These are phyloP conservation scores for Phoenoteleia sp. DNA, from an alignment of 2,888 invertebrate species.

Conservation along the genomic window DNA sequence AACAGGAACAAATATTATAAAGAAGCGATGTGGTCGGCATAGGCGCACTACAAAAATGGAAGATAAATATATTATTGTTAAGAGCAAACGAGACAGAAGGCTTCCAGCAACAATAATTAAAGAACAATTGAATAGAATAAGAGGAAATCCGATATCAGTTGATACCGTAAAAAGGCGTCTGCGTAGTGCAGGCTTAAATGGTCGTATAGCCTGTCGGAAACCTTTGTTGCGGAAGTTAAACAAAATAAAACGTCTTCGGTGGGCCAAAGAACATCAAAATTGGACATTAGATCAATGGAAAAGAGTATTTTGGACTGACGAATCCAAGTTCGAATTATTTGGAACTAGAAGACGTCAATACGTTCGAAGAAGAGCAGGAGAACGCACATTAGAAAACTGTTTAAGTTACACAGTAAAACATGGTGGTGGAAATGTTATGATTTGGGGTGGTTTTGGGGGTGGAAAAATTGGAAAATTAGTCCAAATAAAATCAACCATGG, in stretches of 20 bases:
- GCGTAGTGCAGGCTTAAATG: slow-evolving; percentile 4
- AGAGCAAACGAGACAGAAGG: slow-evolving; percentile 8
- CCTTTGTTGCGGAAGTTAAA: slow-evolving; percentile 36
- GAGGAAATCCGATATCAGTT: slow-evolving; percentile 30
- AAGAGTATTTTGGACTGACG: slow-evolving; percentile 61
- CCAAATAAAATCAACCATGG: slow-evolving; percentile 69
- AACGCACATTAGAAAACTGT: slow-evolving; percentile 34
- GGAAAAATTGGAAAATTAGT: slow-evolving; percentile 25
- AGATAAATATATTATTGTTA: neutral
- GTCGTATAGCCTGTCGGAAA: slow-evolving; percentile 31
- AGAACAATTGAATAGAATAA: slow-evolving; percentile 39
- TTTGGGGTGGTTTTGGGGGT: slow-evolving; percentile 38
- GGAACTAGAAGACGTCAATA: slow-evolving; percentile 42
- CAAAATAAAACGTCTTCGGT: slow-evolving; percentile 47
- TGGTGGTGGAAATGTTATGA: slow-evolving; percentile 65
- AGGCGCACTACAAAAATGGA: slow-evolving; percentile 7
- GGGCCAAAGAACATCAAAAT: slow-evolving; percentile 61
- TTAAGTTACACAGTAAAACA: slow-evolving; percentile 71
- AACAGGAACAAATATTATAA: slow-evolving; percentile 30
- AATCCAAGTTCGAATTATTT: slow-evolving; percentile 69
- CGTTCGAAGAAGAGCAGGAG: slow-evolving; percentile 2
- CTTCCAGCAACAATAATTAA: slow-evolving; percentile 20
- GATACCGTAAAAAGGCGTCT: slow-evolving; percentile 25
- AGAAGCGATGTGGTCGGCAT: slow-evolving; percentile 23
- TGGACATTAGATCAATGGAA: slow-evolving; percentile 54